Evolutionary conservation across 2,797 vertebrate species (phyloP).

Genomic region (Malurus splendens): DNA sequence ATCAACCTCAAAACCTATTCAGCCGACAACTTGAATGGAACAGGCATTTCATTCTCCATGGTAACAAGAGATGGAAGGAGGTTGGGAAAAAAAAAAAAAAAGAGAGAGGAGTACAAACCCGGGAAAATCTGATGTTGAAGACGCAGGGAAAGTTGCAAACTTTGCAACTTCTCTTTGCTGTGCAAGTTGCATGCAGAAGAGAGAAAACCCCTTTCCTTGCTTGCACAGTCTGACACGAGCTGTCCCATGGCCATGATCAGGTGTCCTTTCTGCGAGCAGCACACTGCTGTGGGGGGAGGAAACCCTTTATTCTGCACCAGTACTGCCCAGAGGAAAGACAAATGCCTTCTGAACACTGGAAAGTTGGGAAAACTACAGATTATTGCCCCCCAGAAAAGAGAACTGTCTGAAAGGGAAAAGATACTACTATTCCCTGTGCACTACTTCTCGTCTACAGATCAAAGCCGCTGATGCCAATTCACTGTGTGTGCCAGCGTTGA

Average conservation of each 20-base stretch:
- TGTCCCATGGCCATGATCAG: background rate
- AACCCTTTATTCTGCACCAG: background rate
- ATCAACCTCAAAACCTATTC: slow-evolving; percentile 72
- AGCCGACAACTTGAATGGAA: slow-evolving; percentile 61
- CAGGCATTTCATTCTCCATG: slow-evolving; percentile 68
- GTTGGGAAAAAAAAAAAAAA: background rate
- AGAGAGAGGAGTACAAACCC: background rate
- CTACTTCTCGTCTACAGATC: background rate
- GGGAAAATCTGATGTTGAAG: background rate
- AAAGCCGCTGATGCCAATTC: background rate
- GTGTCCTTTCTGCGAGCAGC: background rate
- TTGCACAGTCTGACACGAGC: background rate
- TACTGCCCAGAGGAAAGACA: background rate
- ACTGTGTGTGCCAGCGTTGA: background rate
- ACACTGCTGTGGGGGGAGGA: background rate
- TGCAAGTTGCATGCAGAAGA: background rate
- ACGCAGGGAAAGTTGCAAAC: slow-evolving; percentile 14
- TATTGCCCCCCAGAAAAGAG: background rate
- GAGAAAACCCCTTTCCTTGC: background rate
- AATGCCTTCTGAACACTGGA: background rate
- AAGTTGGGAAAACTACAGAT: background rate
- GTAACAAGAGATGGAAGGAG: slow-evolving; percentile 61
- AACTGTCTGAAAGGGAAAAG: background rate
- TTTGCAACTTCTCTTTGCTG: background rate
- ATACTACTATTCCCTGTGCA: background rate